phyloP scores from a whole-genome alignment of 1,140 invertebrate genomes.

The Monochamus saltuarius region DNA sequence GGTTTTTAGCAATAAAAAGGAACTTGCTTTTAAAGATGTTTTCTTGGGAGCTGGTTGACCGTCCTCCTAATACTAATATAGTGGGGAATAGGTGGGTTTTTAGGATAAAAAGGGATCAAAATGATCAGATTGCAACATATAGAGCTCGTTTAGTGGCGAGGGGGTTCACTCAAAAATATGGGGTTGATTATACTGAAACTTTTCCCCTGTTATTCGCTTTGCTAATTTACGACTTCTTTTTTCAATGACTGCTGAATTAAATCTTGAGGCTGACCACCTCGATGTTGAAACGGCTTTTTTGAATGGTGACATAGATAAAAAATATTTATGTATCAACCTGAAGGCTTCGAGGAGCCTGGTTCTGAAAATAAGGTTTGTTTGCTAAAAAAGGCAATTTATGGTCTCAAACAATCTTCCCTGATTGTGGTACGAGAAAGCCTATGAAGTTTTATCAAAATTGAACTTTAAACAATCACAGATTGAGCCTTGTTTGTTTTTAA shows the following conservation, averaged over 20 bases:
- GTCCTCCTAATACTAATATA: no score
- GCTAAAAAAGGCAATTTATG: conserved; percentile 49
- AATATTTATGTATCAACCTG: conserved; percentile 16
- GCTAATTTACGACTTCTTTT: no score
- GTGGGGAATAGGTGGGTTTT: conserved; percentile 53
- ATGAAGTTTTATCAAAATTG: conserved; percentile 30
- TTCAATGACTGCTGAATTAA: conserved; percentile 1
- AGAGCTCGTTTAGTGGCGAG: conserved; percentile 45
- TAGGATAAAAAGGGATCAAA: conserved; percentile 40
- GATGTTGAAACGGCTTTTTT: conserved; percentile 48
- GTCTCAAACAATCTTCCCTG: conserved; percentile 51
- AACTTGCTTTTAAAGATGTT: no score
- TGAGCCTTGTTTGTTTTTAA: conserved; percentile 47
- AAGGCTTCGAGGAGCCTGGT: conserved; percentile 36
- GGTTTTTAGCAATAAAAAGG: no score
- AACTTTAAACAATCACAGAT: conserved; percentile 28
- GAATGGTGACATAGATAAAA: conserved; percentile 41
- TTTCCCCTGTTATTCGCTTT: conserved; percentile 44
- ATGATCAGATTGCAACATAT: conserved; percentile 35
- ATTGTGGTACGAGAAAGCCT: conserved; percentile 48
- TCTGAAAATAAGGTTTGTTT: conserved; percentile 29
- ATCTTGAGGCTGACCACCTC: neutral
- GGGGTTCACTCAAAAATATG: conserved; percentile 46
- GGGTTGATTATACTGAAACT: conserved; percentile 48
- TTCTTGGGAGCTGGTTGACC: no score